phyloP scores from a whole-genome alignment of 2,888 invertebrate species.

The Chrysotoxum bicinctum region DNA sequence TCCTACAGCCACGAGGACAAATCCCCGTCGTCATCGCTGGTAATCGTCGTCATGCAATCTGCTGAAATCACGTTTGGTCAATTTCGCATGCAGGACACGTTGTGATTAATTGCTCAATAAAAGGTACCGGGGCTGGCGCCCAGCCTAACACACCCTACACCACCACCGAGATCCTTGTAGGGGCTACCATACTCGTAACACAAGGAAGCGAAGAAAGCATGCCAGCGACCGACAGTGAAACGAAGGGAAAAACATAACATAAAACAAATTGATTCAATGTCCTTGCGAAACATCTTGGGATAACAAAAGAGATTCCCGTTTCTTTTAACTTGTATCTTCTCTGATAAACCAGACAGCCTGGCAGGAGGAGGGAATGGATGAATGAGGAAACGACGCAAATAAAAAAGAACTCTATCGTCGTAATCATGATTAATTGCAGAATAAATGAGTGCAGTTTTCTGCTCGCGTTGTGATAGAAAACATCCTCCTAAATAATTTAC shows the following conservation, averaged over 20 bases:
- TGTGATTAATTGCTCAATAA: conserved; percentile 78
- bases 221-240: not conserved
- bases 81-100: conserved; percentile 77
- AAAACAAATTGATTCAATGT: conserved; percentile 74
- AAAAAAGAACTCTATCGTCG: conserved; percentile 74
- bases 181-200: not conserved
- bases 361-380: conserved; percentile 60
- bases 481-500: conserved; percentile 77
- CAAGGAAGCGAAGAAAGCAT: not conserved
- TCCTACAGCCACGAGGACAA: conserved; percentile 25
- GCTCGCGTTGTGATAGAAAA: conserved; percentile 54
- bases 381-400: conserved; percentile 48
- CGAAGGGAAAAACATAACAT: conserved; percentile 41
- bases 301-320: conserved; percentile 18
- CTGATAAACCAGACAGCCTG: conserved; percentile 66
- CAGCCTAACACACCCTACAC: not conserved
- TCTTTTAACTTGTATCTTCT: conserved; percentile 39
- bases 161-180: not conserved
- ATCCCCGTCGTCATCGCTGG: conserved; percentile 66
- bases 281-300: conserved; percentile 60
- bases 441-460: conserved; percentile 78
- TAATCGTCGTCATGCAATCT: conserved; percentile 71
- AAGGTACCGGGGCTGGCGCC: conserved; percentile 42
- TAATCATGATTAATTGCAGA: conserved; percentile 81
- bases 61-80: conserved; percentile 76